phyloP scores from a whole-genome alignment of 2,888 invertebrate species.

The Caenorhabditis angaria region DNA sequence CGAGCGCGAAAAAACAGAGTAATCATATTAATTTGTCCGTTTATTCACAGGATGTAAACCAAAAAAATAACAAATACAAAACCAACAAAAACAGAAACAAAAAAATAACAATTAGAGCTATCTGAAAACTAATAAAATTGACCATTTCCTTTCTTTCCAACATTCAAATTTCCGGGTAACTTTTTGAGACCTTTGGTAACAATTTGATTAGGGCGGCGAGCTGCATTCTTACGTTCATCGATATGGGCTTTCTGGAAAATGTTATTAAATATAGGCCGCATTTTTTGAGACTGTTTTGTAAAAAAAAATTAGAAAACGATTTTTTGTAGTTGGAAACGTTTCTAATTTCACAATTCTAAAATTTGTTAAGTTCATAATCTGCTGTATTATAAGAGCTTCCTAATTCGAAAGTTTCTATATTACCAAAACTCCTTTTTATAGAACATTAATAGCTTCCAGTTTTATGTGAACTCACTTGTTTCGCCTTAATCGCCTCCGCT shows the following conservation, averaged over 20 bases:
- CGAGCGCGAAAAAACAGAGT: neutral
- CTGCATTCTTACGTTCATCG: conserved; percentile 36
- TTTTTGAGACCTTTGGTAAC: conserved; percentile 51
- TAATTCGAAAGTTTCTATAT: neutral
- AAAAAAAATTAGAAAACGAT: no score
- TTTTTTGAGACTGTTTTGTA: no score
- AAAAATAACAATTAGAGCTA: neutral
- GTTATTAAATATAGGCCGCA: no score
- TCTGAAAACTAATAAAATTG: conserved; percentile 3
- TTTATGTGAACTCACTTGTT: conserved; percentile 18
- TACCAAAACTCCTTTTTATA: neutral
- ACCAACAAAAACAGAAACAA: no score
- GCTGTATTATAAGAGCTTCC: conserved; percentile 16
- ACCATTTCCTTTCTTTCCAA: conserved; percentile 17
- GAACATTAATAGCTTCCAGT: neutral
- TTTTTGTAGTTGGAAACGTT: no score
- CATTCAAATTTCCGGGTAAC: conserved; percentile 53
- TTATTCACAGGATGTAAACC: conserved; percentile 11
- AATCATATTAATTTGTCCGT: neutral
- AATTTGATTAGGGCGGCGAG: conserved; percentile 39
- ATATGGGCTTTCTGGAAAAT: conserved; percentile 36
- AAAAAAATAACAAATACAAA: conserved; percentile 10
- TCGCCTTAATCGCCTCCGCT: conserved; percentile 44
- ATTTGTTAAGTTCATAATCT: no score
- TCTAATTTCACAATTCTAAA: no score